Conservation (phyloP, 2,113 vertebrate species). For the Hippoglossus stenolepis region DNA sequence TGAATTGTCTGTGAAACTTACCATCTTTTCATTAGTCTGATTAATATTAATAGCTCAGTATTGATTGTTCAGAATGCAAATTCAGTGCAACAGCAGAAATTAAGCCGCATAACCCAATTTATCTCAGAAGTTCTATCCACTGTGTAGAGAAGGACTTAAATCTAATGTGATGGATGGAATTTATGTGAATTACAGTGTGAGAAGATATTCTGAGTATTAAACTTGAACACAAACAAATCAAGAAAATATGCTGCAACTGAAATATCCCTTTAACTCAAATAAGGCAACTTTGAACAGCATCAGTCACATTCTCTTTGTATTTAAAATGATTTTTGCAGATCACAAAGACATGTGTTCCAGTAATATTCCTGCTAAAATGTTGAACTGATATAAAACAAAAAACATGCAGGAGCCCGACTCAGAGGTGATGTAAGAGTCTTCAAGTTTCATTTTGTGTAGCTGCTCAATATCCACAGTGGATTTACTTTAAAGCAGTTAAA, state of each 20-base stretch:
- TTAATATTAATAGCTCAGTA: slow-evolving; percentile 15
- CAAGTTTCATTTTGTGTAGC: slow-evolving; percentile 12
- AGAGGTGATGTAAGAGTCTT: slow-evolving; percentile 9
- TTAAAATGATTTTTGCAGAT: background rate
- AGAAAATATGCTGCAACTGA: background rate
- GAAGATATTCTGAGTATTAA: background rate
- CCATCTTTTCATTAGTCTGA: slow-evolving; percentile 2
- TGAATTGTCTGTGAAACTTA: background rate
- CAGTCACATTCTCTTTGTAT: background rate
- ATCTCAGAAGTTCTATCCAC: background rate
- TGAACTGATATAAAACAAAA: background rate
- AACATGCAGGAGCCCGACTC: background rate
- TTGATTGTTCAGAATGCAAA: background rate
- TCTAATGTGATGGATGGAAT: background rate
- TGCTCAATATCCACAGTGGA: background rate
- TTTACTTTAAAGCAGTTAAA: background rate
- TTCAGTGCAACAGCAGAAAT: slow-evolving; percentile 1
- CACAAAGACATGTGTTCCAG: background rate
- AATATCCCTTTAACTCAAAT: slow-evolving; percentile 4
- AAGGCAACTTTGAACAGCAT: background rate
- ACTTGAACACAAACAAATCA: background rate
- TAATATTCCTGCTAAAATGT: slow-evolving; percentile 10
- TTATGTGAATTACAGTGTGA: background rate
- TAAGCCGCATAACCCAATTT: background rate
- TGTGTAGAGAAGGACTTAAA: background rate